These are phyloP conservation scores for Cephonodes hylas DNA, from an alignment of 2,888 invertebrate species.

Conservation along the genomic window DNA sequence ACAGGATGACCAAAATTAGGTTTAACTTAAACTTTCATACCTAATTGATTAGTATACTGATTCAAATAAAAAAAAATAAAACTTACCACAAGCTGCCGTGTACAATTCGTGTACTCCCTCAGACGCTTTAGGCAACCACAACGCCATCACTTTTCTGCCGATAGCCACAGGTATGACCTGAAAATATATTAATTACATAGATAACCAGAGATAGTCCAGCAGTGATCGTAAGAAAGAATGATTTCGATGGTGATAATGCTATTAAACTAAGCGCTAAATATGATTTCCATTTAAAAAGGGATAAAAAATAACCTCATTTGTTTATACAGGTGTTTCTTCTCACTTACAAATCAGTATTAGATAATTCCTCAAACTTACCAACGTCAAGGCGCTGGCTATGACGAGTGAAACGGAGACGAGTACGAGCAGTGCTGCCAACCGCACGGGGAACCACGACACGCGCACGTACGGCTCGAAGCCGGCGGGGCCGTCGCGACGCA, in stretches of 20 bases:
- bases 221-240: too few species aligned
- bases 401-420: conserved; percentile 93
- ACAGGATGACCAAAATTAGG: too few species aligned
- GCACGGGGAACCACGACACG: conserved; percentile 90
- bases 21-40: too few species aligned
- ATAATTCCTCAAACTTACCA: conserved; percentile 62
- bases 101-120: conserved; percentile 96
- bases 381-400: conserved; percentile 89
- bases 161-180: conserved; percentile 93
- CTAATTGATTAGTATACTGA: too few species aligned
- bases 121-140: conserved; percentile 85
- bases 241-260: too few species aligned
- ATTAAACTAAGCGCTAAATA: too few species aligned
- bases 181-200: conserved; percentile 15
- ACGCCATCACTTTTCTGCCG: conserved; percentile 92
- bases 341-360: background rate
- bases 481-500: conserved; percentile 91
- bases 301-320: too few species aligned
- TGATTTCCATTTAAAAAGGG: too few species aligned
- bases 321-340: background rate
- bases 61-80: conserved; percentile 13
- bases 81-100: conserved; percentile 91
- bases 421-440: conserved; percentile 84
- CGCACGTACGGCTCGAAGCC: conserved; percentile 95
- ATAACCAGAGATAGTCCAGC: too few species aligned